Percentiles rank a stretch among this genome's conserved stretches.
phyloP scores from a whole-genome alignment of 2,888 invertebrate species.

The Calameuta filiformis region DNA sequence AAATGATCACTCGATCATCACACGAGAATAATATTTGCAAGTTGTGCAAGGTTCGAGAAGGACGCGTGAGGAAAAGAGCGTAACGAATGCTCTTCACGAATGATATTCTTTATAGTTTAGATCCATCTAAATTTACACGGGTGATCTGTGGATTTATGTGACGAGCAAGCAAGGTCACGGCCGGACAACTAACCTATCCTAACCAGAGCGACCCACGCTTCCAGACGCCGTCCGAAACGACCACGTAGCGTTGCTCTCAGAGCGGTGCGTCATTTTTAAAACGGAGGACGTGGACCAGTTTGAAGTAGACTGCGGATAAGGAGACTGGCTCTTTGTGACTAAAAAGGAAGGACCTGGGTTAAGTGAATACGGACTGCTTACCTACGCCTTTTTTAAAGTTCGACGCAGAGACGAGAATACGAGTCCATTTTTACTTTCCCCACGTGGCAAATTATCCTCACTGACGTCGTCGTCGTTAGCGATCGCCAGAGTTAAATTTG shows the following conservation, averaged over 20 bases:
- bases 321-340: not conserved
- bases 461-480: not conserved
- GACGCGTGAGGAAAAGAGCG: not conserved
- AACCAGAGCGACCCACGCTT: slow-evolving; percentile 11
- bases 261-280: not conserved
- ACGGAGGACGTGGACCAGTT: not conserved
- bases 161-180: slow-evolving; percentile 28
- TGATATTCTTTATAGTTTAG: not conserved
- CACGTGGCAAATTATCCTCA: not conserved
- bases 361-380: not conserved
- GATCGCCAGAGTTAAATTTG: not conserved
- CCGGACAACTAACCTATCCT: slow-evolving; percentile 23
- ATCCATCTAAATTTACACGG: not conserved
- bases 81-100: not conserved
- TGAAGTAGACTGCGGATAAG: not conserved
- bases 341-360: not conserved
- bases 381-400: not conserved
- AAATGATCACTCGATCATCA: not conserved
- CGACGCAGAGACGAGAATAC: not conserved
- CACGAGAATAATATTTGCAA: no score
- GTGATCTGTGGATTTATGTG: slow-evolving; percentile 7
- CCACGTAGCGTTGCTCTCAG: not conserved
- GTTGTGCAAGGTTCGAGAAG: no score
- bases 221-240: not conserved
- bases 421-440: not conserved